These are phyloP conservation scores for Aphaenogaster floridana DNA, from an alignment of 1,140 invertebrate species.

Conservation along the genomic window DNA sequence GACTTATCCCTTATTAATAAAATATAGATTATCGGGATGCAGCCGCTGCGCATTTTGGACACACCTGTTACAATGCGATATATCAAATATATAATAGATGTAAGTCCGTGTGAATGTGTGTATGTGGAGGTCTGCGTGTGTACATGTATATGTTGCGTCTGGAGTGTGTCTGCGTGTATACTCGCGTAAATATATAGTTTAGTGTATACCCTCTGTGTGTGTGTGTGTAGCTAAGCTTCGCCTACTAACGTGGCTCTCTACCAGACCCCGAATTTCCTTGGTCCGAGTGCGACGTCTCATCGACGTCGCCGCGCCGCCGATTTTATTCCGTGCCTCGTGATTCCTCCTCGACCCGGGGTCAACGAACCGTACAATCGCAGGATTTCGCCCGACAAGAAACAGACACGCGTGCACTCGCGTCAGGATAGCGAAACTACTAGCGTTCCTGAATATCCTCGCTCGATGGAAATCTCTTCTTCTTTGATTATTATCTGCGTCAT, in stretches of 20 bases:
- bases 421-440: neutral
- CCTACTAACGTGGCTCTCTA: slow-evolving; percentile 78
- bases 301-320: neutral
- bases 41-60: slow-evolving; percentile 81
- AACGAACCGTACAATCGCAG: neutral
- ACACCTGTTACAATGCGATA: slow-evolving; percentile 82
- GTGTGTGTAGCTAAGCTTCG: slow-evolving; percentile 77
- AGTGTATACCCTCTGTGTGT: slow-evolving; percentile 11
- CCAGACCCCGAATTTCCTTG: slow-evolving; percentile 76
- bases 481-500: neutral
- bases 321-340: neutral
- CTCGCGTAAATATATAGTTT: slow-evolving; percentile 63
- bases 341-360: neutral
- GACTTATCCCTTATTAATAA: slow-evolving; percentile 83
- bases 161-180: slow-evolving; percentile 3
- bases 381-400: neutral
- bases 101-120: slow-evolving; percentile 72
- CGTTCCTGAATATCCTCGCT: neutral
- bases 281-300: slow-evolving; percentile 60
- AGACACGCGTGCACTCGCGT: neutral
- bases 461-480: neutral
- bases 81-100: slow-evolving; percentile 85
- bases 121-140: neutral
- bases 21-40: slow-evolving; percentile 84
- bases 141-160: neutral